These are phyloP conservation scores for Oceanites oceanicus DNA, from an alignment of 2,113 vertebrate species.

Conservation along the genomic window DNA sequence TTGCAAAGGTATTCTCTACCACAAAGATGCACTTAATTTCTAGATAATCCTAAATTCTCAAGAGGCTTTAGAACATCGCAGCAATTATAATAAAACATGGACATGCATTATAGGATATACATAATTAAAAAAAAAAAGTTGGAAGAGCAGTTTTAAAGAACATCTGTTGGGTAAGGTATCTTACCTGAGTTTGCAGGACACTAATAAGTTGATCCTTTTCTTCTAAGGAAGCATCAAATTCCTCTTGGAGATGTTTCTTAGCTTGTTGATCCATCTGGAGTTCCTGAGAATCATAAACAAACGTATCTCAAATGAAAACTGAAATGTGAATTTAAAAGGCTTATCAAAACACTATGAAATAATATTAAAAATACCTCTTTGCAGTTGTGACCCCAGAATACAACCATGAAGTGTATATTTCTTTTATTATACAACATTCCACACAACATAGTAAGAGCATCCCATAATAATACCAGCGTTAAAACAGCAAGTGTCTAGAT, in stretches of 20 bases:
- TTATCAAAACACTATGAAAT: background rate
- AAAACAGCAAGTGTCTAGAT: background rate
- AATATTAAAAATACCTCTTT: background rate
- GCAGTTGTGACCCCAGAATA: background rate
- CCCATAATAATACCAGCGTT: background rate
- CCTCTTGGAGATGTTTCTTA: constrained; percentile 97
- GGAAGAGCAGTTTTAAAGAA: background rate
- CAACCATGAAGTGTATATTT: background rate
- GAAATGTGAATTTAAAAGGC: background rate
- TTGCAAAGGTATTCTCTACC: background rate
- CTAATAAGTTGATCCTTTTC: constrained; percentile 96
- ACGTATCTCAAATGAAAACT: background rate
- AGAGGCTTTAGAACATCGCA: background rate
- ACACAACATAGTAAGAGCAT: background rate
- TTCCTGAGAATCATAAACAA: constrained; percentile 76
- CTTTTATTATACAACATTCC: background rate
- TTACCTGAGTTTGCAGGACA: constrained; percentile 94
- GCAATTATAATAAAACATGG: background rate
- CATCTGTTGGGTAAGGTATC: background rate
- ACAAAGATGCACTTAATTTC: background rate
- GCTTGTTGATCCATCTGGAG: constrained; percentile 98
- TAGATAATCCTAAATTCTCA: background rate
- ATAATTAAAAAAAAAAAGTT: background rate
- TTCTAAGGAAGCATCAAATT: constrained; percentile 92
- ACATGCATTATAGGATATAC: background rate